These are phyloP conservation scores for Cheilosia grossa DNA, from an alignment of 2,888 invertebrate genomes.

Conservation along the genomic window DNA sequence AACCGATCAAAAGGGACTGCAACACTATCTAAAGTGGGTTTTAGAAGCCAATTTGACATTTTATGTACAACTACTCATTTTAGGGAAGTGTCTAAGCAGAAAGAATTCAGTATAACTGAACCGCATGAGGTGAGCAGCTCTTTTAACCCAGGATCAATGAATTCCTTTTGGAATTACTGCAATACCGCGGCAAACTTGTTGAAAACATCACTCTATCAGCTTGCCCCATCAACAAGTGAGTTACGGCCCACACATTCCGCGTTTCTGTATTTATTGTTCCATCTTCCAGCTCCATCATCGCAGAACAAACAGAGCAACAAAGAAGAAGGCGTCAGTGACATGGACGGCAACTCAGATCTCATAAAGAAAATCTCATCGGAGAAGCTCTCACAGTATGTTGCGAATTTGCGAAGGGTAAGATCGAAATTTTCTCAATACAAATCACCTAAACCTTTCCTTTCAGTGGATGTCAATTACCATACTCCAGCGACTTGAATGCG, in stretches of 20 bases:
- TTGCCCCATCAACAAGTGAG: conserved; percentile 80
- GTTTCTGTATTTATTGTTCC: neutral
- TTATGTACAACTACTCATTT: neutral
- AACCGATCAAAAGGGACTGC: conserved; percentile 83
- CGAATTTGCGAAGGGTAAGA: conserved; percentile 89
- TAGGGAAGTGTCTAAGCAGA: conserved; percentile 78
- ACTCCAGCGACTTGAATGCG: conserved; percentile 88
- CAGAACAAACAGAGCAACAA: conserved; percentile 80
- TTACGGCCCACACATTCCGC: neutral
- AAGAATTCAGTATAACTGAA: conserved; percentile 79
- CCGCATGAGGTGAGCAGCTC: conserved; percentile 77
- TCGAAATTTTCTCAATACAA: neutral
- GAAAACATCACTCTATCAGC: conserved; percentile 82
- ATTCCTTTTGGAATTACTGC: conserved; percentile 83
- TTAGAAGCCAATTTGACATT: neutral
- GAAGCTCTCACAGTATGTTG: conserved; percentile 90
- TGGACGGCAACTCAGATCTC: conserved; percentile 82
- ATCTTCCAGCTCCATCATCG: conserved; percentile 76
- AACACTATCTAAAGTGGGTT: conserved; percentile 82
- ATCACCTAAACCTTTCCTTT: conserved; percentile 10
- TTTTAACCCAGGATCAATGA: conserved; percentile 78
- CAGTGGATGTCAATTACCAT: conserved; percentile 95
- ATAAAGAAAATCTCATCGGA: conserved; percentile 84
- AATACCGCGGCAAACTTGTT: conserved; percentile 81
- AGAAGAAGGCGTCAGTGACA: conserved; percentile 80